Conservation (phyloP, 2,113 vertebrate species). For the Corynorhinus townsendii region DNA sequence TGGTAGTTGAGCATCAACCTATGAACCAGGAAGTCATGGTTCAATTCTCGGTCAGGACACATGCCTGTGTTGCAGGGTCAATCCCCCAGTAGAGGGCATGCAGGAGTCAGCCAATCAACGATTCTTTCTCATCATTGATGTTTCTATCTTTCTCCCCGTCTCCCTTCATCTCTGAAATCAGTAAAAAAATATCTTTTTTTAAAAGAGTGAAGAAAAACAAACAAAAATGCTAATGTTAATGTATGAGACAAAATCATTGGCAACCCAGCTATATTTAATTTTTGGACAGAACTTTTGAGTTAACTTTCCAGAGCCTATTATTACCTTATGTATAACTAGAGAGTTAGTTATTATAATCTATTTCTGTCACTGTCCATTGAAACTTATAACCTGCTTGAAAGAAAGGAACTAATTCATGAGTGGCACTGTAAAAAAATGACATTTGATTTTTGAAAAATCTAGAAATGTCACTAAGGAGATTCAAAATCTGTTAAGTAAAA, state of each 20-base stretch:
- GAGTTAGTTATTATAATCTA: background rate
- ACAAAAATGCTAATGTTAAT: background rate
- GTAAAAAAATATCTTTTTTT: background rate
- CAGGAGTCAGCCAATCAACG: no score
- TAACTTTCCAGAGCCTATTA: slow-evolving; percentile 8
- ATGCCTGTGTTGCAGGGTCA: no score
- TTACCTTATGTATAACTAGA: background rate
- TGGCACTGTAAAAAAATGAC: background rate
- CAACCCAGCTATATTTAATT: background rate
- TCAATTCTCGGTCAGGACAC: no score
- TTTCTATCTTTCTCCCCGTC: no score
- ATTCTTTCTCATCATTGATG: no score
- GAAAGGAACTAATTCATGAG: background rate
- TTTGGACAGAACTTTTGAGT: slow-evolving; percentile 1
- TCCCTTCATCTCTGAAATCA: no score
- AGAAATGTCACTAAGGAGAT: background rate
- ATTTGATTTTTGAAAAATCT: background rate
- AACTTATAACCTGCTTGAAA: background rate
- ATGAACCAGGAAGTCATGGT: no score
- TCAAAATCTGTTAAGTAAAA: slow-evolving; percentile 24
- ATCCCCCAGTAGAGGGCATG: no score
- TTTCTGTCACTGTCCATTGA: background rate
- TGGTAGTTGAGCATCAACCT: no score
- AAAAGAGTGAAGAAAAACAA: background rate
- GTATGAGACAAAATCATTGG: background rate